phyloP scores from a whole-genome alignment of 2,797 vertebrate species.

The Gymnodraco acuticeps region DNA sequence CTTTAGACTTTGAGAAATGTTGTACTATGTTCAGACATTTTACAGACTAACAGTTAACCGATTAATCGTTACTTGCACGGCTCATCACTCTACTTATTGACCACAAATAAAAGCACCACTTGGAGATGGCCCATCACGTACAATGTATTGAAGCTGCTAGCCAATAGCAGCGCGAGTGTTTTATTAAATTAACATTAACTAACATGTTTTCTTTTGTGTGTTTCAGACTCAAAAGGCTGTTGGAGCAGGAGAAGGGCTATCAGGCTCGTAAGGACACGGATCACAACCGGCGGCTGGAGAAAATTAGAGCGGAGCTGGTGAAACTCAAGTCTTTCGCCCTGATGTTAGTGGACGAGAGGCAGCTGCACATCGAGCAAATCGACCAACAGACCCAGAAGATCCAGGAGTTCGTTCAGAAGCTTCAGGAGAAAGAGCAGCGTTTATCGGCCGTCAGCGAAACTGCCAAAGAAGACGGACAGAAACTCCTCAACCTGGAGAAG shows the following conservation, averaged over 20 bases:
- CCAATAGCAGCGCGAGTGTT: too few species aligned
- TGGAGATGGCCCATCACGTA: too few species aligned
- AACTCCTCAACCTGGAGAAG: slow-evolving; percentile 89
- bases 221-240: slow-evolving; percentile 91
- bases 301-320: slow-evolving; percentile 91
- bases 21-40: too few species aligned
- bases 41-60: too few species aligned
- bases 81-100: too few species aligned
- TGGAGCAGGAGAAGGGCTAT: slow-evolving; percentile 96
- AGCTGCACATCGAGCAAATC: slow-evolving; percentile 94
- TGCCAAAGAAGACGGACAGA: slow-evolving; percentile 90
- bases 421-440: slow-evolving; percentile 91
- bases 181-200: too few species aligned
- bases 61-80: too few species aligned
- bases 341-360: slow-evolving; percentile 96
- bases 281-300: slow-evolving; percentile 89
- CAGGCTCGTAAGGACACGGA: slow-evolving; percentile 95
- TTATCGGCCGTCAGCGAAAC: slow-evolving; percentile 80
- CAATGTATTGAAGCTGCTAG: too few species aligned
- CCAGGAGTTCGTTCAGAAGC: slow-evolving; percentile 90
- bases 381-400: slow-evolving; percentile 93
- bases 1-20: too few species aligned
- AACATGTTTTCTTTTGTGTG: too few species aligned
- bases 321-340: slow-evolving; percentile 96
- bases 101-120: too few species aligned